These are phyloP conservation scores for Trimorus sp. DNA, from an alignment of 2,888 invertebrate species.

Conservation along the genomic window DNA sequence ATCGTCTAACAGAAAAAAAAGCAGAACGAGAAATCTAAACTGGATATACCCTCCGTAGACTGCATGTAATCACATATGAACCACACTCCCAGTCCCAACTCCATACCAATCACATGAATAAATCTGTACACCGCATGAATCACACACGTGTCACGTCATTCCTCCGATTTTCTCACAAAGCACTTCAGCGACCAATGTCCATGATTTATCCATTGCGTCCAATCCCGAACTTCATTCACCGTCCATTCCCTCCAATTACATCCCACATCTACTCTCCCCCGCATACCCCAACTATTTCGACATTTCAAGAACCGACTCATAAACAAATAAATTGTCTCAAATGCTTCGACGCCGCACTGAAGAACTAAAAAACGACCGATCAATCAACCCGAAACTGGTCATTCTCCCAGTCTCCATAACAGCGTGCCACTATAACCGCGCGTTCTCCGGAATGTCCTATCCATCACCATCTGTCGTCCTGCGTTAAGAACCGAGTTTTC, in stretches of 20 bases:
- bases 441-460: constrained; percentile 17
- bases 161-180: too few species aligned
- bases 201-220: too few species aligned
- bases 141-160: too few species aligned
- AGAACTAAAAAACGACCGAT: constrained; percentile 2
- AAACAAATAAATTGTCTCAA: constrained; percentile 26
- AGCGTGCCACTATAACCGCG: constrained; percentile 12
- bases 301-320: constrained; percentile 19
- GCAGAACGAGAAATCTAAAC: too few species aligned
- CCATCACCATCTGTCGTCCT: constrained; percentile 14
- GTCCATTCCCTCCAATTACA: background rate
- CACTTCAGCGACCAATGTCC: too few species aligned
- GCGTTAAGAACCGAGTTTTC: constrained; percentile 13
- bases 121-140: too few species aligned
- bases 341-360: background rate
- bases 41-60: too few species aligned
- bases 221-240: too few species aligned
- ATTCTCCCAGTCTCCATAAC: background rate
- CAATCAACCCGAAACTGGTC: constrained; percentile 11
- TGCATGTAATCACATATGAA: too few species aligned
- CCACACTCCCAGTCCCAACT: too few species aligned
- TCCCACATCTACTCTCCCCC: background rate
- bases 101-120: too few species aligned
- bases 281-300: background rate
- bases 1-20: too few species aligned